Evolutionary conservation across 2,888 invertebrate genomes (phyloP).

Genomic region (Stegophylla sp.): DNA sequence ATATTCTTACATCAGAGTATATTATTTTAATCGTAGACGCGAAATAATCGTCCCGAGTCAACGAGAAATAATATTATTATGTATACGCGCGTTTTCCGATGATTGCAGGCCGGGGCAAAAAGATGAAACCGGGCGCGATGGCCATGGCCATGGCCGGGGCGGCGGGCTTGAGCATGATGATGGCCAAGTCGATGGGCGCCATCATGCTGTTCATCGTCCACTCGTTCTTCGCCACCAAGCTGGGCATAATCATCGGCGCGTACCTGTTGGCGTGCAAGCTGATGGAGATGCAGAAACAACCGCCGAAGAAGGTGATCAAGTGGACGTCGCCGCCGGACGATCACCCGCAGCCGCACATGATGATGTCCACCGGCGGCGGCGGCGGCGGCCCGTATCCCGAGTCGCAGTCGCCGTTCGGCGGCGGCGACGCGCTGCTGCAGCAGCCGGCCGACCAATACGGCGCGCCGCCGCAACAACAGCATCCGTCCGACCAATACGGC

Average conservation of each 20-base stretch:
- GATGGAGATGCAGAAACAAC: conserved; percentile 15
- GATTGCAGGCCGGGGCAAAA: conserved; percentile 70
- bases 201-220: conserved; percentile 73
- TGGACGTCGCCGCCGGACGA: conserved; percentile 37
- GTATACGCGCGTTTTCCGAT: too few species aligned
- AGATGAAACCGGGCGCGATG: conserved; percentile 68
- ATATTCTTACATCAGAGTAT: too few species aligned
- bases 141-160: conserved; percentile 75
- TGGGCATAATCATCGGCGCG: conserved; percentile 69
- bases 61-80: too few species aligned
- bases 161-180: conserved; percentile 72
- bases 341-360: background rate
- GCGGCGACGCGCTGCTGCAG: background rate
- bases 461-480: background rate
- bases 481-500: conserved; percentile 27
- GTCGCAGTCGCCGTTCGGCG: conserved; percentile 10
- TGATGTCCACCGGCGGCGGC: background rate
- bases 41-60: too few species aligned
- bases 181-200: conserved; percentile 69
- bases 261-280: conserved; percentile 50
- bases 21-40: too few species aligned
- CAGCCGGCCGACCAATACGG: background rate
- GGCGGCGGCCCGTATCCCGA: conserved; percentile 12
- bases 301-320: conserved; percentile 24
- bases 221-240: conserved; percentile 74